These are phyloP conservation scores for Spheniscus humboldti DNA, from an alignment of 2,797 vertebrate species.

Conservation along the genomic window DNA sequence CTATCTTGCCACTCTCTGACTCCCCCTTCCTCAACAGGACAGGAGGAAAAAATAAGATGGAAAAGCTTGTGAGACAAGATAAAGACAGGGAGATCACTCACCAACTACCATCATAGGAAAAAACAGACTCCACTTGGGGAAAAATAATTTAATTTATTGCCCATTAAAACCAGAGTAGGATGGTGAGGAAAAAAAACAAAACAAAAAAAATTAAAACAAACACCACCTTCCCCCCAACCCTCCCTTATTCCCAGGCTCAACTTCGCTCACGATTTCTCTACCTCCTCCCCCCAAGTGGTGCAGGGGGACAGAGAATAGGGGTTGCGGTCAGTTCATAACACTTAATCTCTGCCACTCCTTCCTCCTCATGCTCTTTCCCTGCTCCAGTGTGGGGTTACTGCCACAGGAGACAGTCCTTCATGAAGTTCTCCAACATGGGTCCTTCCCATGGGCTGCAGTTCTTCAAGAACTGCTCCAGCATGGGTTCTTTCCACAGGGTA, in stretches of 20 bases:
- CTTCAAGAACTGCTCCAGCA: background rate
- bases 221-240: rapidly evolving
- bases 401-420: background rate
- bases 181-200: background rate
- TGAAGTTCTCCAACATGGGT: rapidly evolving
- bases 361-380: background rate
- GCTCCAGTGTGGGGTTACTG: background rate
- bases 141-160: background rate
- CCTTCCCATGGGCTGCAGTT: background rate
- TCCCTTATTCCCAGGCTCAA: background rate
- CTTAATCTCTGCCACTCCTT: rapidly evolving
- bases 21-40: background rate
- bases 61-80: background rate
- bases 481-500: background rate
- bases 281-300: rapidly evolving
- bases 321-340: rapidly evolving
- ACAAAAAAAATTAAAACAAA: background rate
- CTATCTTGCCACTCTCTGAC: background rate
- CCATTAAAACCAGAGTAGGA: background rate
- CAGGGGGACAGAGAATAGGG: rapidly evolving
- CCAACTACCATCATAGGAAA: background rate
- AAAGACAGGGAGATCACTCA: background rate
- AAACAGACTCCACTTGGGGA: rapidly evolving
- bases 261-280: rapidly evolving
- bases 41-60: background rate